These are phyloP conservation scores for Hyperoodon ampullatus DNA, from an alignment of 2,113 vertebrate genomes.

Conservation along the genomic window DNA sequence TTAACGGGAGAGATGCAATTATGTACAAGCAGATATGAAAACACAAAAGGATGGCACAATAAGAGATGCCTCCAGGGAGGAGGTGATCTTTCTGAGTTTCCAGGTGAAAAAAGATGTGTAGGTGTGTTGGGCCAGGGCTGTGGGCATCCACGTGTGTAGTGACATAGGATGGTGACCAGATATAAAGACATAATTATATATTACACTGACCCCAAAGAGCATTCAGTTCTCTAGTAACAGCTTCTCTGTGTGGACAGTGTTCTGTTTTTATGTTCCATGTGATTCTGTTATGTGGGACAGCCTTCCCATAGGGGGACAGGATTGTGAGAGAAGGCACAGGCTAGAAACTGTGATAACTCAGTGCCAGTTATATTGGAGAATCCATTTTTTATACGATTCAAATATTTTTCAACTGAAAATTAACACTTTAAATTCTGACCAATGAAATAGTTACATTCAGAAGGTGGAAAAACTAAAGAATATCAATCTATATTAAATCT, in stretches of 20 bases:
- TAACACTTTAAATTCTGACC: constrained; percentile 13
- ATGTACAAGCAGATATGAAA: background rate
- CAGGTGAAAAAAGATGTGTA: background rate
- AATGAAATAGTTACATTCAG: background rate
- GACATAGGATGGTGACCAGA: background rate
- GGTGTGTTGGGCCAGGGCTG: background rate
- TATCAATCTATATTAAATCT: background rate
- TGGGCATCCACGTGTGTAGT: background rate
- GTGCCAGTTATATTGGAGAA: background rate
- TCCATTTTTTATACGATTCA: background rate
- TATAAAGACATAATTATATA: background rate
- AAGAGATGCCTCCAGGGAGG: background rate
- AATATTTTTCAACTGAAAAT: background rate
- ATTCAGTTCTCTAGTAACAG: background rate
- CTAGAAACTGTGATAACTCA: background rate
- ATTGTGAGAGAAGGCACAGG: background rate
- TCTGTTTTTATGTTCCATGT: background rate
- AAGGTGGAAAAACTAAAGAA: background rate
- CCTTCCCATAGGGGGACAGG: background rate
- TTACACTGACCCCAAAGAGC: background rate
- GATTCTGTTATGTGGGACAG: background rate
- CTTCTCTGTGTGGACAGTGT: background rate
- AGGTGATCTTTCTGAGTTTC: background rate
- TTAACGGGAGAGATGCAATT: background rate
- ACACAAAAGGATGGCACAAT: background rate